A percentile compares a stretch with the other conserved stretches of the same genome.
phyloP scores from a whole-genome alignment of 2,888 invertebrate genomes.

The Thereva nobilitata region DNA sequence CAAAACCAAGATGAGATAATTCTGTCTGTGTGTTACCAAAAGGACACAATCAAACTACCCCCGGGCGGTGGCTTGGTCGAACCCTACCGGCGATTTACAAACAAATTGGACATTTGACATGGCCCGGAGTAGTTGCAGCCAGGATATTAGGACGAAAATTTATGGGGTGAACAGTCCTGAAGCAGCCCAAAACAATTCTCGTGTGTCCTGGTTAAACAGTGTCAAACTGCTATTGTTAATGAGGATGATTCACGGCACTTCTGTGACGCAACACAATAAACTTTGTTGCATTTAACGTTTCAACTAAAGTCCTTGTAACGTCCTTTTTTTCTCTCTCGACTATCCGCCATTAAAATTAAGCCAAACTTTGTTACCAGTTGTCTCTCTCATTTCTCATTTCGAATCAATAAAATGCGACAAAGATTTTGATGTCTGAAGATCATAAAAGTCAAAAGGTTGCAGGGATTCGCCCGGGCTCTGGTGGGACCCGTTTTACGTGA shows the following conservation, averaged over 20 bases:
- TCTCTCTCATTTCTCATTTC: neutral
- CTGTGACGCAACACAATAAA: conserved; percentile 18
- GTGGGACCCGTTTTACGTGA: conserved; percentile 32
- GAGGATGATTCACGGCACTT: conserved; percentile 23
- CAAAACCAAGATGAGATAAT: neutral
- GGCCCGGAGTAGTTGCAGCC: conserved; percentile 23
- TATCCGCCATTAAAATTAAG: conserved; percentile 38
- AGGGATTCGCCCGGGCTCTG: conserved; percentile 4
- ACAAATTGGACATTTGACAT: conserved; percentile 41
- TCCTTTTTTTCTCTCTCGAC: conserved; percentile 30
- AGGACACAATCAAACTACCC: conserved; percentile 13
- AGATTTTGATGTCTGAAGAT: conserved; percentile 2
- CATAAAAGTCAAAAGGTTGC: conserved; percentile 22
- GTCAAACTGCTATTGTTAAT: conserved; percentile 24
- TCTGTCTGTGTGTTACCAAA: conserved; percentile 5
- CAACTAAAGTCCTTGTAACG: conserved; percentile 9
- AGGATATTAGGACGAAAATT: conserved; percentile 37
- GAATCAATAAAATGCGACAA: conserved; percentile 14
- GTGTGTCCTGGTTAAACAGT: conserved; percentile 1
- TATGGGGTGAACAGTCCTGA: conserved; percentile 12
- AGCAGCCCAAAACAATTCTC: conserved; percentile 12
- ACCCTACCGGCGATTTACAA: conserved; percentile 39
- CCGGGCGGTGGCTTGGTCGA: conserved; percentile 13
- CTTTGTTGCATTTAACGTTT: conserved; percentile 12
- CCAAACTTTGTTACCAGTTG: conserved; percentile 34